Conservation (phyloP, 2,888 invertebrate genomes). For the Xylota sylvarum region DNA sequence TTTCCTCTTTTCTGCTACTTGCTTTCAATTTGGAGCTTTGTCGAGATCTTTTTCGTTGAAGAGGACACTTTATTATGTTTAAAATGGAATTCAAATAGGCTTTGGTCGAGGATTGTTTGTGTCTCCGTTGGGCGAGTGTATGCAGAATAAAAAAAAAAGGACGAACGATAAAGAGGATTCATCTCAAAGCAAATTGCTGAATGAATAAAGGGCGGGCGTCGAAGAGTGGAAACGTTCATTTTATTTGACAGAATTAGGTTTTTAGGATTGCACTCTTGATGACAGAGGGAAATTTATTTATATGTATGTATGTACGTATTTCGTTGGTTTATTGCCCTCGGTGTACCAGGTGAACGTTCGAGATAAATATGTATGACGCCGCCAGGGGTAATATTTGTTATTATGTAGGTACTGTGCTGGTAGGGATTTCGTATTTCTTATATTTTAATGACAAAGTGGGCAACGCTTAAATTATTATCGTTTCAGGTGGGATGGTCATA, state of each 20-base stretch:
- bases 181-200: slow-evolving; percentile 32
- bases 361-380: slow-evolving; percentile 33
- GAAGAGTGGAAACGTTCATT: neutral
- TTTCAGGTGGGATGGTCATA: slow-evolving; percentile 3
- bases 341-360: slow-evolving; percentile 27
- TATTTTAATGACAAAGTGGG: neutral
- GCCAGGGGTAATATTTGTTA: neutral
- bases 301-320: neutral
- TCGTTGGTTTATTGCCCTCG: slow-evolving; percentile 15
- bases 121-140: neutral
- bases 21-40: slow-evolving; percentile 45
- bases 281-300: slow-evolving; percentile 30
- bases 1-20: slow-evolving; percentile 1
- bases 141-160: neutral
- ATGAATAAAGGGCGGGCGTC: neutral
- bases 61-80: slow-evolving; percentile 61
- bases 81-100: slow-evolving; percentile 67
- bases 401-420: neutral
- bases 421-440: neutral
- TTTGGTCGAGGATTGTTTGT: slow-evolving; percentile 29
- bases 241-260: slow-evolving; percentile 33
- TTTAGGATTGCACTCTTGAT: slow-evolving; percentile 38
- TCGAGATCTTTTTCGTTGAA: slow-evolving; percentile 27
- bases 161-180: slow-evolving; percentile 38
- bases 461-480: slow-evolving; percentile 7